These are phyloP conservation scores for Rhogogaster chlorosoma DNA, from an alignment of 2,888 invertebrate species.

Conservation along the genomic window DNA sequence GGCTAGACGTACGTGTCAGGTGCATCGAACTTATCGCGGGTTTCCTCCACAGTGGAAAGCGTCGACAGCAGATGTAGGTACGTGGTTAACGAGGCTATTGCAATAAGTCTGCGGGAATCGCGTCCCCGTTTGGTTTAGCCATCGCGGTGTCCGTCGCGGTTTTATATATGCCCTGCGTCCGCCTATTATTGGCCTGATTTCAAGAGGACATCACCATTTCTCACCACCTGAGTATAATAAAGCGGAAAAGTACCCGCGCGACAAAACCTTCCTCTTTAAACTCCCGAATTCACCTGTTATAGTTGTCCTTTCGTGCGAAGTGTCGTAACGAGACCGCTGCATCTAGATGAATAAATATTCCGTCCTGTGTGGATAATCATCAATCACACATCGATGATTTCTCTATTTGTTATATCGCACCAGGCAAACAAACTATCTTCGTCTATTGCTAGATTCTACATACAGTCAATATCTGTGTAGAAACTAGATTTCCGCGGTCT, in stretches of 20 bases:
- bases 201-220: slow-evolving; percentile 64
- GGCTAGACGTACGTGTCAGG: background rate
- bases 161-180: no score
- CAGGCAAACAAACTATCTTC: slow-evolving; percentile 13
- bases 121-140: background rate
- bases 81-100: slow-evolving; percentile 22
- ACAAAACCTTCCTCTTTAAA: slow-evolving; percentile 50
- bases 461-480: slow-evolving; percentile 7
- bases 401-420: background rate
- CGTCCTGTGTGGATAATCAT: background rate
- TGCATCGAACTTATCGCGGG: background rate
- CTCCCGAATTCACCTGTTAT: background rate
- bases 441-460: slow-evolving; percentile 3
- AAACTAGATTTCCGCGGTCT: background rate
- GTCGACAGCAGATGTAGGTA: slow-evolving; percentile 17
- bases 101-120: background rate
- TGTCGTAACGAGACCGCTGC: background rate
- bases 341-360: background rate
- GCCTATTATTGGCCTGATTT: slow-evolving; percentile 55
- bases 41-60: background rate
- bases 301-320: background rate
- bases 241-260: slow-evolving; percentile 57
- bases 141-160: background rate
- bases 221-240: slow-evolving; percentile 66
- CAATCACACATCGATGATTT: slow-evolving; percentile 19